Conservation (phyloP, 2,113 vertebrate genomes). For the Puma concolor region DNA sequence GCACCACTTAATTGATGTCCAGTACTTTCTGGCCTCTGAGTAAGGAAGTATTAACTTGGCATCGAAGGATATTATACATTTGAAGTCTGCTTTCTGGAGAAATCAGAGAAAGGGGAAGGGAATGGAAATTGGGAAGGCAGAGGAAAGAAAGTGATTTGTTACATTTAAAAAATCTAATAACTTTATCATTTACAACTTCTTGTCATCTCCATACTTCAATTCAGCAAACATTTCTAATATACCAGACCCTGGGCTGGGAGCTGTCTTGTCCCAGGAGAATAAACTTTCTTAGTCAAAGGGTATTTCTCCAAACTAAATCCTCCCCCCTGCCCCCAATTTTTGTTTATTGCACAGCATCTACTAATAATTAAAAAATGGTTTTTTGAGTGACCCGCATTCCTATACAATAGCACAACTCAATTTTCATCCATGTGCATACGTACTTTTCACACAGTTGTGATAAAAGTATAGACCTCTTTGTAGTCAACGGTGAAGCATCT, state of each 20-base stretch:
- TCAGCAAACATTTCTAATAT: neutral
- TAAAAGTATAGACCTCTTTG: neutral
- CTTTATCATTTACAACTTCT: neutral
- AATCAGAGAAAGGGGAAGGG: neutral
- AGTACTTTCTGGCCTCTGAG: constrained; percentile 25
- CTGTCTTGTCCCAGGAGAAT: neutral
- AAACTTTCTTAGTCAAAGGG: constrained; percentile 13
- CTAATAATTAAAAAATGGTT: neutral
- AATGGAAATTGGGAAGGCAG: neutral
- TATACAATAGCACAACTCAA: neutral
- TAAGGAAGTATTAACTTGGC: constrained; percentile 42
- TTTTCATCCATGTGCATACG: neutral
- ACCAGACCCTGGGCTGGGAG: neutral
- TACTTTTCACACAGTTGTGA: neutral
- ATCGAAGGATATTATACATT: neutral
- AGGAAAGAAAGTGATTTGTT: neutral
- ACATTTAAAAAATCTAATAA: neutral
- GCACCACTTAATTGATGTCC: neutral
- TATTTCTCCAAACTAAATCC: neutral
- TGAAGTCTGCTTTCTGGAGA: neutral
- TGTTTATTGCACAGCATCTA: neutral
- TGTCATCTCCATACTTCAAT: neutral
- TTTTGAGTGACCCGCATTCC: neutral
- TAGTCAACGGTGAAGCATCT: neutral
- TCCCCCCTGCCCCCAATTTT: neutral